Evolutionary conservation across 2,888 invertebrate genomes (phyloP).

Genomic region (Adela reaumurella): DNA sequence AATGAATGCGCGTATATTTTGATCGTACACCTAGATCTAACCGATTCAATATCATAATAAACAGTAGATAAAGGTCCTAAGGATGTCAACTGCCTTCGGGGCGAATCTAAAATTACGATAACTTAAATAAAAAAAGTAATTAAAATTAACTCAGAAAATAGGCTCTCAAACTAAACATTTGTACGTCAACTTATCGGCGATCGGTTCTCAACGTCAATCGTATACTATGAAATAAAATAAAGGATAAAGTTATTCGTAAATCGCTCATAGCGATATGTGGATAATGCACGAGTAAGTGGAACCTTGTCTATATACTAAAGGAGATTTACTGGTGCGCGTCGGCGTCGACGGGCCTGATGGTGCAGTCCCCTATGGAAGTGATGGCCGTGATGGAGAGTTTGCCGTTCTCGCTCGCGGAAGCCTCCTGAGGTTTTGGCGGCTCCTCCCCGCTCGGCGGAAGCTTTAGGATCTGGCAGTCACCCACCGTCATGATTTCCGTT

Average conservation of each 20-base stretch:
- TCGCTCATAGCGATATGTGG: not conserved
- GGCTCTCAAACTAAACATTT: not conserved
- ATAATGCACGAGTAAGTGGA: not conserved
- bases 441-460: slow-evolving; percentile 24
- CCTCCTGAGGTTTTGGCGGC: slow-evolving; percentile 21
- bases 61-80: no score
- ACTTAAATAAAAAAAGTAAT: not conserved
- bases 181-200: not conserved
- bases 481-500: slow-evolving; percentile 49
- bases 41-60: no score
- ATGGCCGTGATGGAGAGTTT: slow-evolving; percentile 43
- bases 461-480: slow-evolving; percentile 50
- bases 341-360: slow-evolving; percentile 44
- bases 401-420: slow-evolving; percentile 25
- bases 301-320: no score
- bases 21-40: no score
- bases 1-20: no score
- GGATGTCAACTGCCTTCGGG: no score
- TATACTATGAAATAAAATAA: not conserved
- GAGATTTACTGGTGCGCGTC: slow-evolving; percentile 9
- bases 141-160: not conserved
- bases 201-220: not conserved
- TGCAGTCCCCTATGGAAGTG: slow-evolving; percentile 47
- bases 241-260: not conserved
- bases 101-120: no score